Base-by-base conservation (phyloP, 2,113 vertebrate species). In the Pholis gunnellus region DNA sequence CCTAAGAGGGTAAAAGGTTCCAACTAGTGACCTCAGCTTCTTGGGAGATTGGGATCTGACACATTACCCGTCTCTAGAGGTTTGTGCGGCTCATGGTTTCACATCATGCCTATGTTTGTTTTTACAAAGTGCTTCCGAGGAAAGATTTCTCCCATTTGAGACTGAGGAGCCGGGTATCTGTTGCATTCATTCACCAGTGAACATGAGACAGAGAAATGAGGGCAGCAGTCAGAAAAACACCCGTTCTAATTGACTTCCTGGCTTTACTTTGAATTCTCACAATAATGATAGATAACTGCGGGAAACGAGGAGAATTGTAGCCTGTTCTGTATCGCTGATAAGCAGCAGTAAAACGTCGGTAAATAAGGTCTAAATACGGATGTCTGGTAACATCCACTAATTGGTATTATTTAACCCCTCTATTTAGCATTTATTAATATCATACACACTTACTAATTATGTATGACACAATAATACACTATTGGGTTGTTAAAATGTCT, bases 191-290 rank as follows among this genome's bases (percentile, higher is more conserved):
- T 87, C 52, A 4, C 52, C 64, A 29, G 88, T 44, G 86, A 94
- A 94, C 92, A 89, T 56, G 87, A 94, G 91, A 89, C 86, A 65
- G 89, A 91, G 78, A 72, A 90, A 93, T 89, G 90, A 91, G 88
- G 85, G 88, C 69, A 60, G 64, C 71, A 76, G 79, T 88, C 87
- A 77, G 81, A 92, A 92, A 94, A 86, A 83, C 91, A 94, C 94
- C 91, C 83, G 89, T 93, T 93, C 84, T 93, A 94, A 94, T 94
- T 94, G 95, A 94, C 94, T 94, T 94, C 89, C 93, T 93, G 93
- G 83, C 91, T 88, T 87, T 40, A 48, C 79, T 34, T 60, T 90
- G 88, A 93, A 92, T 92, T 87, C 85, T 82, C 66, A 57, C 79
- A 85, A 91, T 87, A 93, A 87, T 89, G 86, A 92, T 88, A 72